phyloP scores from a whole-genome alignment of 2,888 invertebrate species.

The Cynaeus angustus region DNA sequence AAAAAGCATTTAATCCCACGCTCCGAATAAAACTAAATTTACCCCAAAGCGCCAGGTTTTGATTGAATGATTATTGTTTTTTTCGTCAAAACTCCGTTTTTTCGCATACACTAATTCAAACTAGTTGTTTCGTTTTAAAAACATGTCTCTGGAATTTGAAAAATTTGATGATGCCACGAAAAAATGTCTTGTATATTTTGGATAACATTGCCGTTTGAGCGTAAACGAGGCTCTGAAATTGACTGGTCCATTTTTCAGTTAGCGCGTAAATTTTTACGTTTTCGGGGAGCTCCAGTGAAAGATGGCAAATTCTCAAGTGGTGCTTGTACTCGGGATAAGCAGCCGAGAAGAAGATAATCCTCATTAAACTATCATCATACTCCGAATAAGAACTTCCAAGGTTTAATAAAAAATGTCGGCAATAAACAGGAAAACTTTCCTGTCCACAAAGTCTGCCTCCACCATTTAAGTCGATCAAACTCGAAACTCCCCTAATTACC shows the following conservation, averaged over 20 bases:
- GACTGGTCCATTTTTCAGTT: slow-evolving; percentile 15
- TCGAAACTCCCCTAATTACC: slow-evolving; percentile 5
- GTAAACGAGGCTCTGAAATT: background rate
- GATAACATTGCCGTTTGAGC: too few species aligned
- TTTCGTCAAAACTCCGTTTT: background rate
- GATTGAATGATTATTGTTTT: background rate
- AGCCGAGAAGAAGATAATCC: slow-evolving; percentile 20
- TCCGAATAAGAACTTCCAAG: slow-evolving; percentile 1
- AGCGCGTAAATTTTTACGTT: slow-evolving; percentile 3
- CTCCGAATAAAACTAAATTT: background rate
- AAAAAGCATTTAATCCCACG: slow-evolving; percentile 1
- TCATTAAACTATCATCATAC: slow-evolving; percentile 28
- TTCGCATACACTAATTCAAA: background rate
- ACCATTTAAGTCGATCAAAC: slow-evolving; percentile 3
- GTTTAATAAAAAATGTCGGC: background rate
- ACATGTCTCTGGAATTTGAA: background rate
- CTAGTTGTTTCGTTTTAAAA: background rate
- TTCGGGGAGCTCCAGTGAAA: slow-evolving; percentile 12
- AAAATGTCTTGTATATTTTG: too few species aligned
- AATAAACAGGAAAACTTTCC: slow-evolving; percentile 13
- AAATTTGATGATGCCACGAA: too few species aligned
- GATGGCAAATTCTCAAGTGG: slow-evolving; percentile 22
- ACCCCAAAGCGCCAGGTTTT: too few species aligned
- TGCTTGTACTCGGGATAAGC: slow-evolving; percentile 20
- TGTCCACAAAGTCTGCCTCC: background rate